Percentiles rank a stretch among this genome's conserved stretches.
phyloP scores from a whole-genome alignment of 2,113 vertebrate species.

The Puma concolor region DNA sequence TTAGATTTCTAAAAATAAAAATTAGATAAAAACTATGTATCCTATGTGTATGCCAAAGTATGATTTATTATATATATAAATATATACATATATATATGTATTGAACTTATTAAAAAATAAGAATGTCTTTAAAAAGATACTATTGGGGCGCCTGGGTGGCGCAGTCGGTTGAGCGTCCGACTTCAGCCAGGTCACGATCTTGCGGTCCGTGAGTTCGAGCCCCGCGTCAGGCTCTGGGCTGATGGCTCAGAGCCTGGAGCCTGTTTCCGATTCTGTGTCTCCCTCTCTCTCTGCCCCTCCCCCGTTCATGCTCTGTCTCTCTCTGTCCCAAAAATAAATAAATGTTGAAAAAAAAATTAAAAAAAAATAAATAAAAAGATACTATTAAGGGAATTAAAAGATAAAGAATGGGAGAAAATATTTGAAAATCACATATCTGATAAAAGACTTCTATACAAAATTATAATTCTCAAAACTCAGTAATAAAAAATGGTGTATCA shows the following conservation, averaged over 20 bases:
- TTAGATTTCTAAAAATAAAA: neutral
- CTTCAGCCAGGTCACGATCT: no score
- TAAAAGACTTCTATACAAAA: neutral
- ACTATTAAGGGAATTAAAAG: neutral
- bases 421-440: neutral
- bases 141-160: no score
- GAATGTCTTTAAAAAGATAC: neutral
- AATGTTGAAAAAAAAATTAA: no score
- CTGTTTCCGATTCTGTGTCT: no score
- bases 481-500: neutral
- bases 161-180: no score
- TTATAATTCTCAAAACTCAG: neutral
- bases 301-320: no score
- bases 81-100: neutral
- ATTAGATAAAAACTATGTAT: neutral
- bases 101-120: neutral
- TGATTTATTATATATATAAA: neutral
- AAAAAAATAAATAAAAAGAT: neutral
- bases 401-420: neutral
- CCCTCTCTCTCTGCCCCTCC: no score
- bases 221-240: no score
- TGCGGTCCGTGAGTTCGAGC: no score
- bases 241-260: no score
- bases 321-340: no score
- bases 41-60: neutral